Conservation (phyloP, 2,888 invertebrate genomes). For the Hybos culiciformis region DNA sequence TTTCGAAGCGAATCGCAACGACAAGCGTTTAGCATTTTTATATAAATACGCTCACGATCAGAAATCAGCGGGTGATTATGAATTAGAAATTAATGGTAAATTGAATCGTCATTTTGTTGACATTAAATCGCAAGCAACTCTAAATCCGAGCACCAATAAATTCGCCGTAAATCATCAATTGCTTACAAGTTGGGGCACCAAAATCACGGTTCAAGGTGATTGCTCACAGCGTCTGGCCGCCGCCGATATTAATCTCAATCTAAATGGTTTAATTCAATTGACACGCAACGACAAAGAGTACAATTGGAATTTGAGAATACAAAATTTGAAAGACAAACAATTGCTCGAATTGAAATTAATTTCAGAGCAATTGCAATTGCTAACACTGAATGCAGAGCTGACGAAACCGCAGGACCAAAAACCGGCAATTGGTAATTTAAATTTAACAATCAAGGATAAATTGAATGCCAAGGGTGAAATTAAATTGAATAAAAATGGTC, state of each 20-base stretch:
- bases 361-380: too few species aligned
- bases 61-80: slow-evolving; percentile 34
- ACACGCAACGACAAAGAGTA: slow-evolving; percentile 23
- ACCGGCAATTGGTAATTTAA: slow-evolving; percentile 38
- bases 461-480: slow-evolving; percentile 50
- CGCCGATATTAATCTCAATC: slow-evolving; percentile 26
- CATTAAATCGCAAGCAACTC: slow-evolving; percentile 22
- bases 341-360: slow-evolving; percentile 31
- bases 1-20: slow-evolving; percentile 42
- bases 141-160: slow-evolving; percentile 29
- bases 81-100: slow-evolving; percentile 45
- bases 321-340: slow-evolving; percentile 29
- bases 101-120: slow-evolving; percentile 29
- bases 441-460: slow-evolving; percentile 45
- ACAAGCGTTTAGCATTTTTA: slow-evolving; percentile 42
- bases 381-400: slow-evolving; percentile 23
- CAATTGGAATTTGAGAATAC: slow-evolving; percentile 23
- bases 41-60: slow-evolving; percentile 35
- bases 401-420: slow-evolving; percentile 31
- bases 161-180: slow-evolving; percentile 25
- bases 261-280: slow-evolving; percentile 24
- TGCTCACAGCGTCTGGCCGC: slow-evolving; percentile 24
- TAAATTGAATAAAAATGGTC: slow-evolving; percentile 45
- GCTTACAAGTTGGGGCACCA: slow-evolving; percentile 27
- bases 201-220: slow-evolving; percentile 26